Evolutionary conservation across 2,888 invertebrate genomes (phyloP).

Genomic region (Iselma pallidipennis): DNA sequence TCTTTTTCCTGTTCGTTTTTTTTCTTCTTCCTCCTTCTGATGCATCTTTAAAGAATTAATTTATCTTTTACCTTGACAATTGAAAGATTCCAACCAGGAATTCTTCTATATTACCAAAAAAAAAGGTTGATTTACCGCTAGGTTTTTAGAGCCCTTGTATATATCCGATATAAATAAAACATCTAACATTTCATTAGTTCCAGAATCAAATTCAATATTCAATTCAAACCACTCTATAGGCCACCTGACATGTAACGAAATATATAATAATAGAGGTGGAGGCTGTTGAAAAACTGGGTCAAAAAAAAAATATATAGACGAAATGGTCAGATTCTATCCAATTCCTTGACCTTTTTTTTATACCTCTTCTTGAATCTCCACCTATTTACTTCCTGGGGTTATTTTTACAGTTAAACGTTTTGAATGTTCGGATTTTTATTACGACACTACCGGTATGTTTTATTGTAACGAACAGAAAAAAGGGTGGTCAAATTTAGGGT

Average conservation of each 20-base stretch:
- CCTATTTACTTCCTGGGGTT: neutral
- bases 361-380: neutral
- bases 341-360: conserved; percentile 1
- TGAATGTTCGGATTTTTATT: neutral
- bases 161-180: conserved; percentile 22
- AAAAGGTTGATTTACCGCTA: conserved; percentile 34
- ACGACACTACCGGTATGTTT: neutral
- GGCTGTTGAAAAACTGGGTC: neutral
- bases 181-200: conserved; percentile 26
- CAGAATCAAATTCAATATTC: conserved; percentile 22
- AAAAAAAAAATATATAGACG: no score
- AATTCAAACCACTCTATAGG: conserved; percentile 21
- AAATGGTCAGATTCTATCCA: neutral
- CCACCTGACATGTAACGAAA: conserved; percentile 38
- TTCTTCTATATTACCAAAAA: conserved; percentile 6
- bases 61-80: neutral
- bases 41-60: no score
- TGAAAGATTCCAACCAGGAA: neutral
- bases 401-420: neutral
- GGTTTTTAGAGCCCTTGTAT: conserved; percentile 6
- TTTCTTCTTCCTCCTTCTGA: no score
- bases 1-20: no score
- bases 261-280: conserved; percentile 16
- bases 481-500: no score
- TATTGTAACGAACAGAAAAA: no score